Conservation (phyloP, 1,140 invertebrate species). For the Scaptomyza graminum region DNA sequence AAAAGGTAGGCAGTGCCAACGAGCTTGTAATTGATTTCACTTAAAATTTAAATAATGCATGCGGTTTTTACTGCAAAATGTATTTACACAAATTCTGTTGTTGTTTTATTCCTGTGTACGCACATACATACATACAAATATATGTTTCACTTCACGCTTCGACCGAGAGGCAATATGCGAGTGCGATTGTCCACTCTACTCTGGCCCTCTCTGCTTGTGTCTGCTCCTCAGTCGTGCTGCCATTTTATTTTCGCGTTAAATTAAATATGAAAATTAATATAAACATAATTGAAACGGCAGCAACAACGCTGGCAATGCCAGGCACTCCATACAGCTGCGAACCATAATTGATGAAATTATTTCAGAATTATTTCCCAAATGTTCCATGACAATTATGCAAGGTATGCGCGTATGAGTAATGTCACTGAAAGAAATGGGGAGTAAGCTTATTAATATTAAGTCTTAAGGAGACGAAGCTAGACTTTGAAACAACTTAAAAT, state of each 20-base stretch:
- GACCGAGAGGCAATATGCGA: not conserved
- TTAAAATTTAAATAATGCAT: constrained; percentile 83
- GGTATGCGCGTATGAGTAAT: constrained; percentile 27
- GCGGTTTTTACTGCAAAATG: constrained; percentile 82
- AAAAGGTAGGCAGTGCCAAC: constrained; percentile 31
- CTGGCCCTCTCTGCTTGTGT: not conserved
- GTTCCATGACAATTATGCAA: constrained; percentile 74
- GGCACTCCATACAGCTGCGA: constrained; percentile 40
- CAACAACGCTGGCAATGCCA: constrained; percentile 37
- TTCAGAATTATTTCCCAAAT: constrained; percentile 79
- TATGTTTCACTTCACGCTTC: not conserved
- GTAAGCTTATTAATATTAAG: not conserved
- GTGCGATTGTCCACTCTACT: constrained; percentile 2
- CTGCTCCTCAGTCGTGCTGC: constrained; percentile 23
- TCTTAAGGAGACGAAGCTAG: too few species aligned
- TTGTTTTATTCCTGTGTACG: constrained; percentile 4
- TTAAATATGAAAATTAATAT: constrained; percentile 82
- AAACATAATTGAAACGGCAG: constrained; percentile 79
- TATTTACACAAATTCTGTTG: constrained; percentile 61
- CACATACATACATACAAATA: not conserved
- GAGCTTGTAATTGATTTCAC: constrained; percentile 81
- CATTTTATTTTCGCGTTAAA: constrained; percentile 68
- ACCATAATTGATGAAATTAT: constrained; percentile 79
- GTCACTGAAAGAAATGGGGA: constrained; percentile 39
- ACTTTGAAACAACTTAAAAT: too few species aligned